Base-by-base conservation (phyloP, 2,888 invertebrate genomes). In the Koerneria pararmatus region DNA sequence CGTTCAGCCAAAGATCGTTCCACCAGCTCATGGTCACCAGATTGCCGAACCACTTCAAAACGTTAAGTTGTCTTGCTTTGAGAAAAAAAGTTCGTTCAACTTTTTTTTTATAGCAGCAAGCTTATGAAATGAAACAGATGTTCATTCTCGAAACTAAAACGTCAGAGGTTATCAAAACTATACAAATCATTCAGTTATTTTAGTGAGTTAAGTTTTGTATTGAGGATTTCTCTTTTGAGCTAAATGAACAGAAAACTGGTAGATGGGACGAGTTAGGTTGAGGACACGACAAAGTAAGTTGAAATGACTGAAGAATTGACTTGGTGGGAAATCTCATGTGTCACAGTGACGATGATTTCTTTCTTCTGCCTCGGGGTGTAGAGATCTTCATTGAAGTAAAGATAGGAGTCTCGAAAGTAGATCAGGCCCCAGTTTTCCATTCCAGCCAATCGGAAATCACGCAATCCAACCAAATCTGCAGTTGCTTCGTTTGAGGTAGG, bases 381-480 rank as follows among this genome's bases (percentile, higher is more conserved):
- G 3, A 88, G 88, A 0, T 84, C 83, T n/a, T 87, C 85, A 75
- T 92, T 90, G 73, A 89, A 91, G 0, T 95, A 87, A 37, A 63
- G 46, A 51, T 63, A 29, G 32, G 48, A 24, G 54, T 94, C 93
- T 69, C 93, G 87, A 84, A 89, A 95, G 0, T 94, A 93, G 4
- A 95, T 91, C 49, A 95, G 86, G 1, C 90, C 90, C 94, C 95
- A 91, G 85, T 94, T 90, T 83, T 95, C 95, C 88, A 95, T 95
- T 0, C 95, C 95, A 0, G 94, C 95, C 1, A 89, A 88, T 0
- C 88, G 60, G 89, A 92, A 92, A 83, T 92, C 92, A 0, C 92
- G 92, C 67, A 93, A 85, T 0, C 92, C 93, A 19, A 91, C 88
- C 80, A 91, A 86, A 84, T 91, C 91, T 82, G 72, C 15, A 72